Conservation (phyloP, 2,113 vertebrate genomes). For the Phylloscopus trochiloides region DNA sequence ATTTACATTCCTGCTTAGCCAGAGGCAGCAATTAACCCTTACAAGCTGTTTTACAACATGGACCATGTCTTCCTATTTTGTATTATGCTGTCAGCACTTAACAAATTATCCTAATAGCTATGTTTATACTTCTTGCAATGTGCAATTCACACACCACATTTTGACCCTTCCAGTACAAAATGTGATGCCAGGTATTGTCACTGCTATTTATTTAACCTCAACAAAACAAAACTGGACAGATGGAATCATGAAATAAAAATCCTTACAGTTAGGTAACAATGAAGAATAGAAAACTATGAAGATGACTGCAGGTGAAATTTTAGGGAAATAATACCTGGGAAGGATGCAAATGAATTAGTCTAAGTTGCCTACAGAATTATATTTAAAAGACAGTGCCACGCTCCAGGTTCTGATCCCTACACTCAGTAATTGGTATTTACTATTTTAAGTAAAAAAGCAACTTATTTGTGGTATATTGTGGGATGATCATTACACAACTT, state of each 20-base stretch:
- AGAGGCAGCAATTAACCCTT: slow-evolving; percentile 17
- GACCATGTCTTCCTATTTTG: background rate
- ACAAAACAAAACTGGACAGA: background rate
- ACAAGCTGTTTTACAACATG: background rate
- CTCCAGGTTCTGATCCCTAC: background rate
- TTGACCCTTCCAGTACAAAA: background rate
- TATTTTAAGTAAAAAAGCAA: background rate
- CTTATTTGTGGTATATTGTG: background rate
- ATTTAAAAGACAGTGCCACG: background rate
- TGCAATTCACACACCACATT: background rate
- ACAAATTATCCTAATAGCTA: background rate
- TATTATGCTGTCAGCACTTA: background rate
- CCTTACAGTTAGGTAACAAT: background rate
- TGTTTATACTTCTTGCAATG: background rate
- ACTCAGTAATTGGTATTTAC: background rate
- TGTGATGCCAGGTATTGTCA: background rate
- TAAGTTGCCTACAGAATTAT: background rate
- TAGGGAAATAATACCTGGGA: background rate
- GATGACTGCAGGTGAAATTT: background rate
- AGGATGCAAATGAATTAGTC: background rate
- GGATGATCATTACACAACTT: background rate
- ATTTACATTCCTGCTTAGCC: background rate
- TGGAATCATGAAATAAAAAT: background rate
- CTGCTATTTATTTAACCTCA: background rate
- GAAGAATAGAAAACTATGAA: background rate